A percentile compares a stretch with the other conserved stretches of the same genome.
phyloP scores from a whole-genome alignment of 1,140 invertebrate species.

The Pentalonia nigronervosa region DNA sequence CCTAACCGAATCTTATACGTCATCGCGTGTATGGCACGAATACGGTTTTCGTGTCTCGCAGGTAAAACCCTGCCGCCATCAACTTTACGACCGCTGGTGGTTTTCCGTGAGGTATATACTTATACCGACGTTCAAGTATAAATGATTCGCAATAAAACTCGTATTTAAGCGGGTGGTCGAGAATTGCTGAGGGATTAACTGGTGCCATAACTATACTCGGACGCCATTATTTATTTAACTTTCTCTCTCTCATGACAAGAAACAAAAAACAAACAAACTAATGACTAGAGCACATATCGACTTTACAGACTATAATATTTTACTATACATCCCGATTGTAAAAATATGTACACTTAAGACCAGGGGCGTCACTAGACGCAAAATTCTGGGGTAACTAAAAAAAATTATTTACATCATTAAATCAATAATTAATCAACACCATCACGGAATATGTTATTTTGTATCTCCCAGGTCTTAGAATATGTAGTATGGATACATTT shows the following conservation, averaged over 20 bases:
- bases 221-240: conserved; percentile 10
- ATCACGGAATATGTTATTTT: too few relatives aligned
- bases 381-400: too few relatives aligned
- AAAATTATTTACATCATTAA: too few relatives aligned
- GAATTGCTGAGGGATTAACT: conserved; percentile 23
- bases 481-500: too few relatives aligned
- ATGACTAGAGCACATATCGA: neutral
- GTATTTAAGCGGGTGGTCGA: neutral
- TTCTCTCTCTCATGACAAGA: neutral
- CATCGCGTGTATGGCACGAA: neutral
- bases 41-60: neutral
- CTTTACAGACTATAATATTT: neutral
- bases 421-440: too few relatives aligned
- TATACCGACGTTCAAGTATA: neutral
- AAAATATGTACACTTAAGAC: neutral
- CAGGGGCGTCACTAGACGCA: too few relatives aligned
- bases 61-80: neutral
- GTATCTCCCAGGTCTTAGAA: too few relatives aligned
- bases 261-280: neutral
- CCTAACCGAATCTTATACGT: neutral
- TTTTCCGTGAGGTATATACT: neutral
- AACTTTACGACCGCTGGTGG: neutral
- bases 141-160: conserved; percentile 7
- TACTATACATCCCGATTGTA: neutral
- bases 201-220: neutral